Evolutionary conservation across 2,113 vertebrate species (phyloP), one percentile per base, ranked within the genome.

Genomic region (Petrocephalus zakoni): DNA sequence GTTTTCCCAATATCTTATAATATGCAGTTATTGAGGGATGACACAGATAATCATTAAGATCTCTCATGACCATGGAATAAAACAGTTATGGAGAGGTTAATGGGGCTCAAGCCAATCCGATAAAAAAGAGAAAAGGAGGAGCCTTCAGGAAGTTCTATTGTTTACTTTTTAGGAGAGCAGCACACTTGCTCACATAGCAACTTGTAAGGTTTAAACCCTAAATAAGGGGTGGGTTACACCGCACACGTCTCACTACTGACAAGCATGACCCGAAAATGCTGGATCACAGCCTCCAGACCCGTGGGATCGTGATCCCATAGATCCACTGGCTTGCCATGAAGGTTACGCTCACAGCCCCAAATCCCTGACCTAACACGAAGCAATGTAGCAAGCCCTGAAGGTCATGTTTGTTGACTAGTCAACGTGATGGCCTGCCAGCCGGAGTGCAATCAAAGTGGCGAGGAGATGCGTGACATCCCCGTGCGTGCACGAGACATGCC

Each of bases 401-500:
- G 49, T 86, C 51, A 86, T 86, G 49, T 55, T 55, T 86, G 84
- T 21, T 86, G 52, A 86, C 51, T 25, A 86, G n/a, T 86, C 51
- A 56, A 34, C 6, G 49, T 13, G 21, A 55, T 22, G 52, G 25
- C 51, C 81, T 87, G 34, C 75, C 78, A 34, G 37, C 53, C 75
- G 25, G 52, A 83, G 42, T 22, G 55, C 21, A 51, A 13, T n/a
- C 29, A 61, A 47, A 82, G 81, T 1, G 34, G 75, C 19, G 49
- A 29, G 47, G 25, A 29, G 72, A 34, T n/a, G 68, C 29, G 11
- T 15, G 13, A 6, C 55, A 47, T 46, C 37, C 6, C 53, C n/a
- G 7, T 47, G 17, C n/a, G 17, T 88, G 68, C n/a, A 64, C 13
- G 75, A 55, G 2, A 55, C 89, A 90, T 95, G 95, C 95, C 91